These are phyloP conservation scores for Bubo bubo DNA, from an alignment of 2,113 vertebrate genomes.

Conservation along the genomic window DNA sequence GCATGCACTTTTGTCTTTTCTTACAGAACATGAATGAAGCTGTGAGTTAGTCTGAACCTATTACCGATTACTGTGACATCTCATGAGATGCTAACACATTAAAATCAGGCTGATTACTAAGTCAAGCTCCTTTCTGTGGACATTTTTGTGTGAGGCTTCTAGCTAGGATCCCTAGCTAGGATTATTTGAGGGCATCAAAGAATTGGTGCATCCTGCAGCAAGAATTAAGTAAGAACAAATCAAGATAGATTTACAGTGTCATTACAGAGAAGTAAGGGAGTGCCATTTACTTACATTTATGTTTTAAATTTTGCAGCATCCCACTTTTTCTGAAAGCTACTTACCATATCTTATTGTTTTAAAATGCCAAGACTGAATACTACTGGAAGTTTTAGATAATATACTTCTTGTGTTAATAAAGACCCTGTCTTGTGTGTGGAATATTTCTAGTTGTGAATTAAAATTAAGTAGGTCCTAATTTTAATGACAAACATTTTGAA, in stretches of 20 bases:
- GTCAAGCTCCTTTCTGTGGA: background rate
- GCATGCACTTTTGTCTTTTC: background rate
- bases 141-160: background rate
- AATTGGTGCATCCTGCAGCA: background rate
- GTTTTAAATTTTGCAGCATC: background rate
- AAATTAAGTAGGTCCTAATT: background rate
- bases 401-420: background rate
- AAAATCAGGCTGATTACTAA: background rate
- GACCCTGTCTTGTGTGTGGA: background rate
- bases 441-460: background rate
- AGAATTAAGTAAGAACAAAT: background rate
- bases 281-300: background rate
- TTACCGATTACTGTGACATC: background rate
- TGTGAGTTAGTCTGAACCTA: background rate
- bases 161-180: background rate
- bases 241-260: background rate
- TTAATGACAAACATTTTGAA: background rate
- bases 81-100: background rate
- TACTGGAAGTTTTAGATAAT: background rate
- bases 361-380: background rate
- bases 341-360: background rate
- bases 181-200: background rate
- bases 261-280: background rate
- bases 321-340: background rate
- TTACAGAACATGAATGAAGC: background rate